Base-by-base conservation (phyloP, 2,888 invertebrate species). In the Antitype chi region DNA sequence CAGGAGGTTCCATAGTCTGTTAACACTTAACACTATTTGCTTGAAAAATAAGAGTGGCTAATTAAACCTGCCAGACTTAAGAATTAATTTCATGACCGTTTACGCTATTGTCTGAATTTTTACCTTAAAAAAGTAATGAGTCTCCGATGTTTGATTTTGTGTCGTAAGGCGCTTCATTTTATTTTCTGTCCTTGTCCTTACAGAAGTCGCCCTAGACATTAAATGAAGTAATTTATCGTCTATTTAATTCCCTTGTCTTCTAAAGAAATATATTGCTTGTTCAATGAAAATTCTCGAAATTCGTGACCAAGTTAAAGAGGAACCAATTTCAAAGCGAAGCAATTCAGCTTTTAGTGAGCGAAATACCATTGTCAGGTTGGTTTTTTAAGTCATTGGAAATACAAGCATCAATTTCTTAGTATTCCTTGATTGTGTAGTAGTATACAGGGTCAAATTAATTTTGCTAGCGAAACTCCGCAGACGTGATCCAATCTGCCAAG, bases 251-350 rank as follows among this genome's bases (percentile, higher is more conserved):
- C 69, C 49, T 66, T 74, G 70, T 70, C 69, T 74, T 80, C 76
- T 77, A 79, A 68, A 77, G 64, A 86, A 89, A 91, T 89, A 85
- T 87, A 90, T 89, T 86, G 84, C 89, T 82, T 70, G 49, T 63
- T 80, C 80, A 88, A 88, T 89, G 82, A 88, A 85, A 89, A 89
- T 89, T 88, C 85, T 75, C 72, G 28, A 69, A 87, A 90, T 87
- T 86, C 64, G 69, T 80, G 84, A 67, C 55, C 38, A 57, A 78
- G 81, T 71, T 78, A 85, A 85, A 78, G 49, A 78, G 76, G 52
- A 73, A 69, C 69, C 71, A 78, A 87, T 87, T 84, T 76, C n/a
- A 75, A 77, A 23, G 11, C 68, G 70, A 77, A 82, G 57, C 23
- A 63, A 76, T 82, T 82, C 49, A 64, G 57, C 23, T 74, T 76